Conservation (phyloP, 2,797 vertebrate species). For the Miichthys miiuy region DNA sequence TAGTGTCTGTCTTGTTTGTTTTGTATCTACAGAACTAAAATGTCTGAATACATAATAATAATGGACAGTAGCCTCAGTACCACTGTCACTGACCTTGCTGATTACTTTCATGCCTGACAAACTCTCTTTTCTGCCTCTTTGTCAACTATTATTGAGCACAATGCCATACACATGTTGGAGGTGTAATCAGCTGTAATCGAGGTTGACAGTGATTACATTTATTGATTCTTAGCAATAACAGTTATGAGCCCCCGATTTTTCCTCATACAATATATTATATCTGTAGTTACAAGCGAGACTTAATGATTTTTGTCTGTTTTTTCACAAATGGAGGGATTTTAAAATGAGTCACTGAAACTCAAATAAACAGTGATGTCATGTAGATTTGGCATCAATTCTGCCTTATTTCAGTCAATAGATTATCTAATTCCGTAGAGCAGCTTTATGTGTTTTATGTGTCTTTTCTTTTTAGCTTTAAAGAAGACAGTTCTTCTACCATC, state of each 20-base stretch:
- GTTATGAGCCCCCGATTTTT: slow-evolving; percentile 14
- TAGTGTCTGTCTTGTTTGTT: slow-evolving; percentile 59
- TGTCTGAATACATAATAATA: slow-evolving; percentile 66
- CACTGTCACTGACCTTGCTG: slow-evolving; percentile 64
- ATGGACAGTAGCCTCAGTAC: slow-evolving; percentile 59
- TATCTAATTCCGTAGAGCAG: background rate
- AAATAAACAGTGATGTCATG: slow-evolving; percentile 4
- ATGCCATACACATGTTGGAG: slow-evolving; percentile 14
- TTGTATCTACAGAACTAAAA: slow-evolving; percentile 53
- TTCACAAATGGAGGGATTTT: slow-evolving; percentile 37
- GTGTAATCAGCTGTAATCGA: slow-evolving; percentile 24
- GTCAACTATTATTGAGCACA: slow-evolving; percentile 43
- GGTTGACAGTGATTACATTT: slow-evolving; percentile 37
- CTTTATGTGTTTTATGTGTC: slow-evolving; percentile 7
- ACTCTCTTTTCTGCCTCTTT: slow-evolving; percentile 49
- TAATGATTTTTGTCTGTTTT: slow-evolving; percentile 20
- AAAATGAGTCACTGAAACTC: slow-evolving; percentile 35
- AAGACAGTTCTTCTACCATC: background rate
- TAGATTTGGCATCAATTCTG: slow-evolving; percentile 8
- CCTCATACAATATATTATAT: slow-evolving; percentile 22
- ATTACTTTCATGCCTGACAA: slow-evolving; percentile 69
- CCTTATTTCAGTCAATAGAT: background rate
- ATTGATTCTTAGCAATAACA: slow-evolving; percentile 57
- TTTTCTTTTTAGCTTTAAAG: background rate
- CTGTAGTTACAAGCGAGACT: slow-evolving; percentile 4